Evolutionary conservation across 2,113 vertebrate genomes (phyloP).

Genomic region (Crotalus viridis): DNA sequence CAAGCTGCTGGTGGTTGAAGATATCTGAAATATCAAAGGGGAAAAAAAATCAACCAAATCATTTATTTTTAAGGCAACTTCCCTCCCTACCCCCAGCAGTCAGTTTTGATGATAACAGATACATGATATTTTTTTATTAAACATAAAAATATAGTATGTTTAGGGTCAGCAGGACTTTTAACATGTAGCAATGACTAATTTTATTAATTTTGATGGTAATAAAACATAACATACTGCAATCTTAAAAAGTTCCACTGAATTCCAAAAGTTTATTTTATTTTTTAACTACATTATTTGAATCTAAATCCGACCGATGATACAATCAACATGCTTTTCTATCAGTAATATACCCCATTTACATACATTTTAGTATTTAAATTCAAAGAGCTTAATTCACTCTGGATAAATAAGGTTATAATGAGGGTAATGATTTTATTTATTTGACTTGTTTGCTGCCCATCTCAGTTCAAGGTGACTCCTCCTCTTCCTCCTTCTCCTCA

Average conservation of each 20-base stretch:
- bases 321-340: not conserved
- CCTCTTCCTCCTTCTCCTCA: not conserved
- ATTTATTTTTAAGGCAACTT: not conserved
- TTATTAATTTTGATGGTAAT: not conserved
- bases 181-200: not conserved
- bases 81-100: not conserved
- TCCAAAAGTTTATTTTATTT: not conserved
- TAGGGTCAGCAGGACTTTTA: not conserved
- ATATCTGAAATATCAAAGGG: slow-evolving; percentile 73
- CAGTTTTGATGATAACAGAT: not conserved
- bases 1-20: slow-evolving; percentile 91
- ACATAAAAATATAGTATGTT: not conserved
- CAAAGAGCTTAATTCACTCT: not conserved
- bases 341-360: not conserved
- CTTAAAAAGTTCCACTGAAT: not conserved
- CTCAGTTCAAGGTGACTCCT: not conserved
- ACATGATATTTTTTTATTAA: not conserved
- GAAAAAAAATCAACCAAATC: not conserved
- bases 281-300: not conserved
- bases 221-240: not conserved
- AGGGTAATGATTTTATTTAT: not conserved
- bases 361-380: not conserved
- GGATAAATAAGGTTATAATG: not conserved
- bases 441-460: not conserved
- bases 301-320: not conserved